These are phyloP conservation scores for Platycheirus albimanus DNA, from an alignment of 2,888 invertebrate genomes.

Conservation along the genomic window DNA sequence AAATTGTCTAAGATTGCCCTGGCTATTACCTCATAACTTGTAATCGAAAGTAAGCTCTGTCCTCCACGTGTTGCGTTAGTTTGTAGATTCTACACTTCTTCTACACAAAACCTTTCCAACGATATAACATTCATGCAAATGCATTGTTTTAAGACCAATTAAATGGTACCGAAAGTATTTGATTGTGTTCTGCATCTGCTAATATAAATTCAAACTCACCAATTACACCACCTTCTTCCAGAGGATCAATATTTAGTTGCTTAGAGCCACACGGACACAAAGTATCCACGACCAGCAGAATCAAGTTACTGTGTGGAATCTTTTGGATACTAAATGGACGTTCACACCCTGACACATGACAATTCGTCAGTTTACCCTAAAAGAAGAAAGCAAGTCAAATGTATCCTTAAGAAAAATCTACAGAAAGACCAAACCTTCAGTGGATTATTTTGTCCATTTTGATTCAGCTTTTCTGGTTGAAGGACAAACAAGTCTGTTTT, in stretches of 20 bases:
- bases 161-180: too few species aligned
- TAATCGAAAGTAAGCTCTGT: too few species aligned
- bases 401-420: not conserved
- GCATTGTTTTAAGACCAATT: too few species aligned
- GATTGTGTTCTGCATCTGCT: too few species aligned
- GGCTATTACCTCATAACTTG: too few species aligned
- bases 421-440: conserved; percentile 84
- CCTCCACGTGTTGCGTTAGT: too few species aligned
- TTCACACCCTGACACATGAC: conserved; percentile 93
- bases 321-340: conserved; percentile 96
- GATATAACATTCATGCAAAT: too few species aligned
- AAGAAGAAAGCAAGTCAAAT: conserved; percentile 17
- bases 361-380: conserved; percentile 92
- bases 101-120: too few species aligned
- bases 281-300: conserved; percentile 93
- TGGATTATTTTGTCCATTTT: conserved; percentile 90
- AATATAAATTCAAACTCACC: conserved; percentile 76
- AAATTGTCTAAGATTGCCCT: too few species aligned
- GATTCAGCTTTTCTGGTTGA: conserved; percentile 91
- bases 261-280: conserved; percentile 94
- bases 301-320: conserved; percentile 94
- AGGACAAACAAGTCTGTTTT: conserved; percentile 93
- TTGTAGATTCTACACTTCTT: too few species aligned
- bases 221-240: conserved; percentile 86
- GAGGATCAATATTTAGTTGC: conserved; percentile 91